Percentiles rank a stretch among this genome's conserved stretches.
phyloP scores from a whole-genome alignment of 2,888 invertebrate species.

The Eristalinus sepulchralis region DNA sequence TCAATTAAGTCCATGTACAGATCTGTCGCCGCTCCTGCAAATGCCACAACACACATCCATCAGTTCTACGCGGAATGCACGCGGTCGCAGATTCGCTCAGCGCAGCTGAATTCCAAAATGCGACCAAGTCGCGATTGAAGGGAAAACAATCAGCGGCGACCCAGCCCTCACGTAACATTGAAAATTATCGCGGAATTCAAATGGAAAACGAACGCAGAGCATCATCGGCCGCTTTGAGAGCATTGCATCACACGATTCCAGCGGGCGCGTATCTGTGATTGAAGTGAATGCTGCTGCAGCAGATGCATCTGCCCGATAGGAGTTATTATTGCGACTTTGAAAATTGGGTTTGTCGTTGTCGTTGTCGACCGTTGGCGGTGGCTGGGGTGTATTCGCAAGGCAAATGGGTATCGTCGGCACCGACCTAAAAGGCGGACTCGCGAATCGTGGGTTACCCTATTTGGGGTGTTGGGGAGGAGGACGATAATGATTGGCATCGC shows the following conservation, averaged over 20 bases:
- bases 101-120: conserved; percentile 2
- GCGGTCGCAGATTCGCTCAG: neutral
- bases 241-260: conserved; percentile 19
- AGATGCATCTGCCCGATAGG: conserved; percentile 26
- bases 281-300: neutral
- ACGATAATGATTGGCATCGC: conserved; percentile 13
- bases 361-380: neutral
- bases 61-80: neutral
- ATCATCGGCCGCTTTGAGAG: conserved; percentile 26
- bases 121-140: neutral
- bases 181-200: conserved; percentile 51
- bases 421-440: neutral
- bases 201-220: conserved; percentile 6
- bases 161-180: conserved; percentile 52
- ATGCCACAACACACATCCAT: neutral
- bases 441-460: conserved; percentile 25
- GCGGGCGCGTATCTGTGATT: neutral
- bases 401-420: neutral
- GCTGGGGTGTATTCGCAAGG: neutral
- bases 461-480: conserved; percentile 27
- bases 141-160: neutral
- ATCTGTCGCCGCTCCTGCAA: neutral
- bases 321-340: conserved; percentile 25
- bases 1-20: conserved; percentile 11
- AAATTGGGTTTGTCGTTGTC: conserved; percentile 28